Evolutionary conservation across 2,888 invertebrate genomes (phyloP).

Genomic region (Clitarchus hookeri): DNA sequence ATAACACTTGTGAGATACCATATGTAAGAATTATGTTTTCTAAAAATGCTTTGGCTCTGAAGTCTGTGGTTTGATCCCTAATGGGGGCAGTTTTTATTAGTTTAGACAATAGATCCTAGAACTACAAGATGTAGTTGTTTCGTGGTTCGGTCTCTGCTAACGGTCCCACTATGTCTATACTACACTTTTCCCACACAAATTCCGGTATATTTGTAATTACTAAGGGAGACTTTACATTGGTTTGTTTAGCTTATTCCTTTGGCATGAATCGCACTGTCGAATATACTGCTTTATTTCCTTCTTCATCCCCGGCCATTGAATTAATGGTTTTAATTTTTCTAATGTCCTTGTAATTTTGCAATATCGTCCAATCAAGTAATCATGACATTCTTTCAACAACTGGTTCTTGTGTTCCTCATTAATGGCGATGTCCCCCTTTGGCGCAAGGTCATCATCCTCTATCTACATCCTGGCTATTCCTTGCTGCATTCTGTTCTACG

Average conservation of each 20-base stretch:
- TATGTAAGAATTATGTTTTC: too few relatives aligned
- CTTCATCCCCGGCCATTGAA: conserved; percentile 16
- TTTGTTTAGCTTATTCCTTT: neutral
- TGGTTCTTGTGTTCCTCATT: neutral
- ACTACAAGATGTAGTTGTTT: neutral
- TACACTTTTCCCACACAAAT: neutral
- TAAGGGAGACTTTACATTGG: neutral
- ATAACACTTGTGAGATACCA: too few relatives aligned
- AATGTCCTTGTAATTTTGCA: neutral
- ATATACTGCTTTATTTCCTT: conserved; percentile 18
- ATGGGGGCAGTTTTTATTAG: neutral
- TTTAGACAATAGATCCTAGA: neutral
- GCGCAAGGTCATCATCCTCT: too few relatives aligned
- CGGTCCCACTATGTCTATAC: neutral
- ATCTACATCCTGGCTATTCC: too few relatives aligned
- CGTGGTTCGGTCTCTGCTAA: neutral
- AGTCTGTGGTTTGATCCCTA: neutral
- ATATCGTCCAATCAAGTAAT: neutral
- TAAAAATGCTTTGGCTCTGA: too few relatives aligned
- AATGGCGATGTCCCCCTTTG: neutral
- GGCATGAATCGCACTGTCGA: neutral
- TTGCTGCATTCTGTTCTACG: too few relatives aligned
- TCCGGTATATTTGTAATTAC: neutral
- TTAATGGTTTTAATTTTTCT: neutral
- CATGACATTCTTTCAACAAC: neutral